phyloP scores from a whole-genome alignment of 2,113 vertebrate species.

The Ceyx margarethae region DNA sequence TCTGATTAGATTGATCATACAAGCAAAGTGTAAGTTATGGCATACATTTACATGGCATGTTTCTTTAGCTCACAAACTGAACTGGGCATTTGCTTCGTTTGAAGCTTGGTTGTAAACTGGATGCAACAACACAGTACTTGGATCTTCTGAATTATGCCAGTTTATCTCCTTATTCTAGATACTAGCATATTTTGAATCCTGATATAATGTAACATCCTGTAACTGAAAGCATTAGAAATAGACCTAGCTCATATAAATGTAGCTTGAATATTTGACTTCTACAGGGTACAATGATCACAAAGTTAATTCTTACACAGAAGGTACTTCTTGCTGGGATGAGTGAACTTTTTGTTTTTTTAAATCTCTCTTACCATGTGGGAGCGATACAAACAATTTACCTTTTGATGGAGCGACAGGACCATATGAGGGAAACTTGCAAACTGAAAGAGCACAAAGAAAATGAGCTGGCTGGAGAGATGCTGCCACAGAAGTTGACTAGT shows the following conservation, averaged over 20 bases:
- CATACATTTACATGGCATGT: background rate
- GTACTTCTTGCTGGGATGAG: background rate
- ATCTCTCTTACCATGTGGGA: background rate
- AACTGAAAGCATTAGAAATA: background rate
- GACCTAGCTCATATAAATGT: rapidly evolving
- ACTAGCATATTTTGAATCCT: background rate
- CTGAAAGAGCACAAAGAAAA: constrained; percentile 99
- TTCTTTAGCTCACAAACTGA: background rate
- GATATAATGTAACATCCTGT: background rate
- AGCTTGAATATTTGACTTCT: background rate
- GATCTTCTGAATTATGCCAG: background rate
- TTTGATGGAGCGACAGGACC: constrained; percentile 98
- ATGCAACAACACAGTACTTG: background rate
- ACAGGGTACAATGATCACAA: background rate
- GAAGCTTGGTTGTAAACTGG: background rate
- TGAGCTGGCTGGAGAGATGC: constrained; percentile 99
- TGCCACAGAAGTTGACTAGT: constrained; percentile 96
- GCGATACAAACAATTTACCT: constrained; percentile 76
- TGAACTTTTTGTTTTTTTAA: background rate
- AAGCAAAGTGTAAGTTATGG: background rate
- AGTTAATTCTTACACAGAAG: background rate
- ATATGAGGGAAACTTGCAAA: constrained; percentile 99
- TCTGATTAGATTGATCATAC: background rate
- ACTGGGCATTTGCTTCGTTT: background rate
- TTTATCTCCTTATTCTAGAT: background rate